Conservation (phyloP, 2,113 vertebrate genomes). For the Junco hyemalis region DNA sequence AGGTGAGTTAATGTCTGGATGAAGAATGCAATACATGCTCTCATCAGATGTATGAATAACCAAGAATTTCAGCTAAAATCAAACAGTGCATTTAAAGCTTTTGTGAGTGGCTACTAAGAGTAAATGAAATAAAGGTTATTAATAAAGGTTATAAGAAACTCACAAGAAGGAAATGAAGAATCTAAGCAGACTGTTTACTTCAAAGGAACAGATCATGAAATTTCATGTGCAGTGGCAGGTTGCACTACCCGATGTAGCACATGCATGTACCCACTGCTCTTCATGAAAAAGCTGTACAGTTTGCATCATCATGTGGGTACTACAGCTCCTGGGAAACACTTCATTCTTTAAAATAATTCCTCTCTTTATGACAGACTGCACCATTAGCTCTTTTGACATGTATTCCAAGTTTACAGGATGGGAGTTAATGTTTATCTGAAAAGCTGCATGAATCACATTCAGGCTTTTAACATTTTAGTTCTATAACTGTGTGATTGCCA, state of each 20-base stretch:
- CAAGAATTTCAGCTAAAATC: background rate
- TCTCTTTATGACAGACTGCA: background rate
- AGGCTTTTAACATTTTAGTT: background rate
- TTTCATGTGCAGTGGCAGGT: background rate
- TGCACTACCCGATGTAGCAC: background rate
- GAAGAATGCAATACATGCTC: background rate
- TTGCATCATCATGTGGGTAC: background rate
- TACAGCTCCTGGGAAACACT: background rate
- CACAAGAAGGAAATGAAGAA: background rate
- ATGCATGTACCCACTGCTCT: accelerated
- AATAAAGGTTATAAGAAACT: background rate
- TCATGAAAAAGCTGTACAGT: background rate
- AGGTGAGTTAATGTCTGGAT: background rate
- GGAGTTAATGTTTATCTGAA: background rate
- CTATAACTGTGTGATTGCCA: background rate
- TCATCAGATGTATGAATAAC: background rate
- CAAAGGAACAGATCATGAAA: background rate
- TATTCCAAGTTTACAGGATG: background rate
- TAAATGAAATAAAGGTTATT: background rate
- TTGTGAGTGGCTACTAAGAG: background rate
- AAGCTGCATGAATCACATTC: background rate
- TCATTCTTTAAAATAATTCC: background rate
- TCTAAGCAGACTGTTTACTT: background rate
- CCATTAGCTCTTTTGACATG: background rate
- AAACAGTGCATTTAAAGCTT: background rate